Conservation (phyloP, 2,113 vertebrate genomes). For the Neomonachus schauinslandi region DNA sequence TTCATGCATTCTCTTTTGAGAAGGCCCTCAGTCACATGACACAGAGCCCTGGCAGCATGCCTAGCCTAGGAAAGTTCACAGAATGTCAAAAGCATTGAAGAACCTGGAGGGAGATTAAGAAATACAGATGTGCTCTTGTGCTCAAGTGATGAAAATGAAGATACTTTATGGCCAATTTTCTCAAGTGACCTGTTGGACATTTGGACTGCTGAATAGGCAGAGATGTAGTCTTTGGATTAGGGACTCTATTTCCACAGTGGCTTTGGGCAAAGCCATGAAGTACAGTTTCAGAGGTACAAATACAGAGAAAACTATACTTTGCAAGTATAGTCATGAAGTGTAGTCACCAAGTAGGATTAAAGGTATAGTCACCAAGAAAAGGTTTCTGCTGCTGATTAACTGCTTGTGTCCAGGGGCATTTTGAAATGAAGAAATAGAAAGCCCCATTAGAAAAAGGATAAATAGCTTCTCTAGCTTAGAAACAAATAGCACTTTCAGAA, state of each 20-base stretch:
- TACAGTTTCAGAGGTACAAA: not conserved
- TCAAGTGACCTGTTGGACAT: not conserved
- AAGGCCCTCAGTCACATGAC: not conserved
- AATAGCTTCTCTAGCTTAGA: not conserved
- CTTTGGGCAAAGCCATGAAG: not conserved
- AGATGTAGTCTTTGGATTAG: not conserved
- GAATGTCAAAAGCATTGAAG: not conserved
- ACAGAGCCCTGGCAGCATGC: not conserved
- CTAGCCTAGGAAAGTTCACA: not conserved
- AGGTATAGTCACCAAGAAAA: not conserved
- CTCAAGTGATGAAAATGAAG: not conserved
- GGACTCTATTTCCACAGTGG: not conserved
- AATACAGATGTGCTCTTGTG: not conserved
- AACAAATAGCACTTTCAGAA: not conserved
- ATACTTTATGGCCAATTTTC: not conserved
- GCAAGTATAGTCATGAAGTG: not conserved
- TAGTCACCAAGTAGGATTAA: not conserved
- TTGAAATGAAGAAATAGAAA: not conserved
- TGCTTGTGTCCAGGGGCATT: not conserved
- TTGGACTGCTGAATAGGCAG: not conserved
- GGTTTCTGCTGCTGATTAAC: not conserved
- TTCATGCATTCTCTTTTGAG: constrained; percentile 57
- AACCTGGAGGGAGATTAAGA: not conserved
- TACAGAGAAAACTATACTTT: not conserved
- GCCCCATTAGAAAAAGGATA: not conserved